Conservation (phyloP, 2,797 vertebrate genomes). For the Todus mexicanus region DNA sequence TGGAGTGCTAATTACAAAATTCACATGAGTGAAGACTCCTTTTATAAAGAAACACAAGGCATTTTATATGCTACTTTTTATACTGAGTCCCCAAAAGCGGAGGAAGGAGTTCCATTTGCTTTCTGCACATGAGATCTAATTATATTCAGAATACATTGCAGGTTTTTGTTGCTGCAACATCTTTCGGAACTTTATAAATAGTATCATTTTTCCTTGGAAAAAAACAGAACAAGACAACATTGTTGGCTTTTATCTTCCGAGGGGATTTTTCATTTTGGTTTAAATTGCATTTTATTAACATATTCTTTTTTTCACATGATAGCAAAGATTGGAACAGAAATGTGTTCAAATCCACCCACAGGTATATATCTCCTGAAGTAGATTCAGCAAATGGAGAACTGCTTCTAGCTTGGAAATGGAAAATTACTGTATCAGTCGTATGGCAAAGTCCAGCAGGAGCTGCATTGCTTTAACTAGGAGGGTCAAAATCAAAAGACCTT, state of each 20-base stretch:
- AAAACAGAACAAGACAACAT: background rate
- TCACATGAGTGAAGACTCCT: background rate
- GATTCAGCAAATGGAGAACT: background rate
- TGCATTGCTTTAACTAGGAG: background rate
- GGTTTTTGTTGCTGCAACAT: background rate
- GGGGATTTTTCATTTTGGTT: background rate
- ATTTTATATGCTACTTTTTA: background rate
- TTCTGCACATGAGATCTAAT: background rate
- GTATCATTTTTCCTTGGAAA: background rate
- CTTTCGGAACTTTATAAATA: background rate
- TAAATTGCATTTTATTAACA: background rate
- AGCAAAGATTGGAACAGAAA: background rate
- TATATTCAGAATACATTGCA: background rate
- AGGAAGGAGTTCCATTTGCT: background rate
- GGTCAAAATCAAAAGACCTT: background rate
- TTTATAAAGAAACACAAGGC: background rate
- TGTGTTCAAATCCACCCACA: background rate
- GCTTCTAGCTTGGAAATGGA: background rate
- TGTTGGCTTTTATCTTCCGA: background rate
- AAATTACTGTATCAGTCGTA: background rate
- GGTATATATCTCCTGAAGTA: background rate
- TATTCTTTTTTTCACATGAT: background rate
- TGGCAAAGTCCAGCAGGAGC: background rate
- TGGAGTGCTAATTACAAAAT: conserved; percentile 1
- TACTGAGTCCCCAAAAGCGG: background rate